A percentile compares a stretch with the other conserved stretches of the same genome.
Evolutionary conservation across 2,888 invertebrate species (phyloP).

Genomic region (Cecidostiba fungosa): DNA sequence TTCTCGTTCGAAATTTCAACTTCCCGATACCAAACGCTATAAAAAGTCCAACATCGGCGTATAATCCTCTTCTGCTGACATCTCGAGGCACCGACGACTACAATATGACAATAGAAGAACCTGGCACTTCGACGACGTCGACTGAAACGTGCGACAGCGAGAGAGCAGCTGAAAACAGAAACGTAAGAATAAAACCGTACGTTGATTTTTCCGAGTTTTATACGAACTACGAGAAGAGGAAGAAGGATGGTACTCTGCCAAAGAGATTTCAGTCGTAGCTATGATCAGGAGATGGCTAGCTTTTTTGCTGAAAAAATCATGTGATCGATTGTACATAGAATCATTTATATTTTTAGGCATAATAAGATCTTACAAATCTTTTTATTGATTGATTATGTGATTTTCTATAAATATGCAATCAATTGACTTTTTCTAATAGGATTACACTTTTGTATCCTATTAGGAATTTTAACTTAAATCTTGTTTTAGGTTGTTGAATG

Average conservation of each 20-base stretch:
- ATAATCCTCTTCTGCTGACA: slow-evolving; percentile 84
- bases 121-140: background rate
- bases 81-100: background rate
- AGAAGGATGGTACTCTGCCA: slow-evolving; percentile 85
- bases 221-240: slow-evolving; percentile 86
- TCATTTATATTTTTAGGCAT: background rate
- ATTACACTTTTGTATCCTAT: background rate
- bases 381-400: background rate
- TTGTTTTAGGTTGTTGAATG: background rate
- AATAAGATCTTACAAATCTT: background rate
- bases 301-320: background rate
- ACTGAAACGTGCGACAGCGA: slow-evolving; percentile 73
- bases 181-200: slow-evolving; percentile 89
- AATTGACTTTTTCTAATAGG: background rate
- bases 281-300: background rate
- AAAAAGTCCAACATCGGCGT: slow-evolving; percentile 80
- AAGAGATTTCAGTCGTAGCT: slow-evolving; percentile 70
- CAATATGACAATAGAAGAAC: background rate
- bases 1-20: slow-evolving; percentile 93
- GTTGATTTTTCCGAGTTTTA: slow-evolving; percentile 93
- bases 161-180: slow-evolving; percentile 77
- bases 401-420: background rate
- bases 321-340: slow-evolving; percentile 3
- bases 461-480: background rate
- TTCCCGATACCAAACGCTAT: slow-evolving; percentile 87